These are phyloP conservation scores for Acrobasis consociella DNA, from an alignment of 2,888 invertebrate species.

Conservation along the genomic window DNA sequence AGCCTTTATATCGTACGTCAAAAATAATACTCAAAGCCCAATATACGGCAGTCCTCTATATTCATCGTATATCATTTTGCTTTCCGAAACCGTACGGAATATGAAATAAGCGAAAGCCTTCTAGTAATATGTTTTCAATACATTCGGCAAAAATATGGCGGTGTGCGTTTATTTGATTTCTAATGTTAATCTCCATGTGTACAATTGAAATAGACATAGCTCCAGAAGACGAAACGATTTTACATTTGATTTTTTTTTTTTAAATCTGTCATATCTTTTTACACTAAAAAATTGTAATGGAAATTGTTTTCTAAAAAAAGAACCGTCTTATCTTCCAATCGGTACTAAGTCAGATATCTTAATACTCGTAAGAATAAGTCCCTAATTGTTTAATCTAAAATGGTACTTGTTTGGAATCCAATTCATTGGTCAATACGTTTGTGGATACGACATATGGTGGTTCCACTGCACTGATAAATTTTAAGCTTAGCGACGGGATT, in stretches of 20 bases:
- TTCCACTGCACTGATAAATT: slow-evolving; percentile 11
- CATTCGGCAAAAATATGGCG: slow-evolving; percentile 23
- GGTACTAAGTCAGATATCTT: no score
- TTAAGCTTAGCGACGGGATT: slow-evolving; percentile 28
- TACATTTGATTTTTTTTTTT: no score
- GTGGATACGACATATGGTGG: not conserved
- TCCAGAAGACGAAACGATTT: no score
- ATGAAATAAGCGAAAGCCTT: slow-evolving; percentile 28
- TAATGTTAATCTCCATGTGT: slow-evolving; percentile 1
- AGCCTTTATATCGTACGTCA: slow-evolving; percentile 39
- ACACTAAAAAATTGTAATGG: no score
- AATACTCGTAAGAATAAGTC: no score
- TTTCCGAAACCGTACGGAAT: slow-evolving; percentile 31
- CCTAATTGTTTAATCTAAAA: no score
- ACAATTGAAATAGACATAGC: not conserved
- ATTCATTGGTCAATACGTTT: not conserved
- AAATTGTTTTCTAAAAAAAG: no score
- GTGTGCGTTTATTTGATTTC: slow-evolving; percentile 12
- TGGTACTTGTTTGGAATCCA: no score
- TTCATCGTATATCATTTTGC: slow-evolving; percentile 38
- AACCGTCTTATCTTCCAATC: no score
- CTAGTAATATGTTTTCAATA: slow-evolving; percentile 28
- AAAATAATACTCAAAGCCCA: not conserved
- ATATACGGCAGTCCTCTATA: slow-evolving; percentile 27
- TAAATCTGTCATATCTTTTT: no score